These are phyloP conservation scores for Atrichornis clamosus DNA, from an alignment of 2,113 vertebrate species.

Conservation along the genomic window DNA sequence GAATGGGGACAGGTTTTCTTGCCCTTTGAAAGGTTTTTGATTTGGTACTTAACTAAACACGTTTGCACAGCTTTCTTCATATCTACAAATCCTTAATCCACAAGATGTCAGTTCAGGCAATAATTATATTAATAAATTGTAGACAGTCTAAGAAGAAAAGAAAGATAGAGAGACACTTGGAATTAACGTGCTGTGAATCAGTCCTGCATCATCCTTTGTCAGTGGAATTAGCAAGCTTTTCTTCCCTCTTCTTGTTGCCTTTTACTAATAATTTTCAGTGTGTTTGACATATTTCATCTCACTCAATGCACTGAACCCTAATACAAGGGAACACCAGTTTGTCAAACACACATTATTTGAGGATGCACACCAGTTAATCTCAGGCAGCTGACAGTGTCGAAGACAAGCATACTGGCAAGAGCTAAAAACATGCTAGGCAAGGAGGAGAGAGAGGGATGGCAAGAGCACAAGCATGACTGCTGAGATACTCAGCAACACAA, in stretches of 20 bases:
- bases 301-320: slow-evolving; percentile 66
- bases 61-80: slow-evolving; percentile 45
- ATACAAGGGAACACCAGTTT: slow-evolving; percentile 61
- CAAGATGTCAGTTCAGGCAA: slow-evolving; percentile 57
- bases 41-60: slow-evolving; percentile 62
- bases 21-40: slow-evolving; percentile 49
- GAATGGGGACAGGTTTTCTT: slow-evolving; percentile 4
- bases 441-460: not conserved
- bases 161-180: slow-evolving; percentile 56
- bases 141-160: slow-evolving; percentile 52
- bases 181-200: slow-evolving; percentile 65
- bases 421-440: not conserved
- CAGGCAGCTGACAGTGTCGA: slow-evolving; percentile 29
- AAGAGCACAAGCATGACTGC: not conserved
- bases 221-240: slow-evolving; percentile 49
- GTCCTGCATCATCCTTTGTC: slow-evolving; percentile 58
- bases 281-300: slow-evolving; percentile 72
- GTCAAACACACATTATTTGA: slow-evolving; percentile 50
- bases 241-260: slow-evolving; percentile 13
- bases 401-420: not conserved
- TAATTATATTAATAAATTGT: slow-evolving; percentile 71
- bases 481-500: not conserved
- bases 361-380: slow-evolving; percentile 66
- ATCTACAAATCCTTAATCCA: slow-evolving; percentile 63
- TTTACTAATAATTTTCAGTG: slow-evolving; percentile 69